A percentile compares a stretch with the other conserved stretches of the same genome.
phyloP scores from a whole-genome alignment of 1,140 invertebrate genomes.

The Reticulitermes speratus region DNA sequence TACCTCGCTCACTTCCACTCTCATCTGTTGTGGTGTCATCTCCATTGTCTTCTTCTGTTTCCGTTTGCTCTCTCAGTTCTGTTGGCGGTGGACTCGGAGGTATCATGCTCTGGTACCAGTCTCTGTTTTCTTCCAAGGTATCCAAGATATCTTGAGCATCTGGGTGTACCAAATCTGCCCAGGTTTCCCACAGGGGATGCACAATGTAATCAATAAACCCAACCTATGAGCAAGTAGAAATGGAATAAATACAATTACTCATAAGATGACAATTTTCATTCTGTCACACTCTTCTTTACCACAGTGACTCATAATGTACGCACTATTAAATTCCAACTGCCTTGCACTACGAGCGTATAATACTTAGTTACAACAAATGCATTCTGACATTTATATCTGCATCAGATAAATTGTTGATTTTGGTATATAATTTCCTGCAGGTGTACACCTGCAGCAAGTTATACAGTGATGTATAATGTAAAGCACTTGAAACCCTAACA shows the following conservation, averaged over 20 bases:
- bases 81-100: conserved; percentile 54
- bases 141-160: conserved; percentile 98
- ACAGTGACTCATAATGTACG: background rate
- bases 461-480: too few relatives aligned
- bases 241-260: too few relatives aligned
- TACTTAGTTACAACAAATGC: too few relatives aligned
- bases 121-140: conserved; percentile 95
- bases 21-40: conserved; percentile 39
- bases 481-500: too few relatives aligned
- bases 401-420: too few relatives aligned
- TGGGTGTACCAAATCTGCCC: conserved; percentile 98
- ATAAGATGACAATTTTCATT: too few relatives aligned
- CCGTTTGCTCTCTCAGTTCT: conserved; percentile 35
- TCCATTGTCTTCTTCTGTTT: conserved; percentile 33
- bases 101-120: conserved; percentile 89
- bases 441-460: too few relatives aligned
- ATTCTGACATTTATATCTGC: too few relatives aligned
- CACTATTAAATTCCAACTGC: background rate
- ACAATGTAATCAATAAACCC: conserved; percentile 99
- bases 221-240: conserved; percentile 59
- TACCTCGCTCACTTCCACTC: conserved; percentile 35
- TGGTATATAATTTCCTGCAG: too few relatives aligned
- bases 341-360: too few relatives aligned
- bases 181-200: conserved; percentile 98
- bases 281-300: background rate